Base-by-base conservation (phyloP, 2,113 vertebrate genomes). In the Gallinago paraguaiae region DNA sequence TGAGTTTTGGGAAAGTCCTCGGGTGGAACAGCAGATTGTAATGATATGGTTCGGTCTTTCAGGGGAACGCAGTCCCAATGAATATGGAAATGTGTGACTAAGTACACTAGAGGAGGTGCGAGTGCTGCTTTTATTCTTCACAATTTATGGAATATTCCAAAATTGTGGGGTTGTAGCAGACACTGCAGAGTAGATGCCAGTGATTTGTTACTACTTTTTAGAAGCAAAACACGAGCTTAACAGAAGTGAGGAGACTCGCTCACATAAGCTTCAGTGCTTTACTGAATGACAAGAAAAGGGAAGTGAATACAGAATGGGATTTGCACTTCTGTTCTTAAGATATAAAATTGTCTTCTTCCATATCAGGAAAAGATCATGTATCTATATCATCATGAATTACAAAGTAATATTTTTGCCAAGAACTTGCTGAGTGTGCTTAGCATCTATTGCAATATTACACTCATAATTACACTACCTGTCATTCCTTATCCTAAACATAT, bases 21-120 rank as follows among this genome's bases (percentile, higher is more conserved):
- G 48, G 76, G 57, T 81, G 31, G 80, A 56, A 94, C 84, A 86
- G 56, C 60, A 94, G 76, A 72, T 71, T 88, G 45, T 81, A 88
- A 92, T 64, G 51, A 60, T 81, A 75, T 51, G 33, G 43, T 68
- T 94, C 57, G 76, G 48, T 60, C 64, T 94, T 90, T 84, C 39
- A 79, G 39, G 37, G 43, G 86, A 81, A 71, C 17, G 31, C 31
- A 82, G 50, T 35, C 37, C 57, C 54, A 86, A 88, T 86, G 33
- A 91, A 72, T 91, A 84, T 57, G 72, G 86, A 93, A 94, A 94
- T 88, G 6, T 84, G 33, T 90, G 76, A 88, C 72, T 84, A 78
- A 93, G 39, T 69, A 61, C 15, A 17, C 82, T 72, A 90, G 61
- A 84, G 57, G 74, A 92, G 57, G 61, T 72, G n/a, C 2, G 4